Percentiles rank a stretch among this genome's conserved stretches.
phyloP scores from a whole-genome alignment of 2,113 vertebrate species.

The Sterrhoptilus dennistouni region DNA sequence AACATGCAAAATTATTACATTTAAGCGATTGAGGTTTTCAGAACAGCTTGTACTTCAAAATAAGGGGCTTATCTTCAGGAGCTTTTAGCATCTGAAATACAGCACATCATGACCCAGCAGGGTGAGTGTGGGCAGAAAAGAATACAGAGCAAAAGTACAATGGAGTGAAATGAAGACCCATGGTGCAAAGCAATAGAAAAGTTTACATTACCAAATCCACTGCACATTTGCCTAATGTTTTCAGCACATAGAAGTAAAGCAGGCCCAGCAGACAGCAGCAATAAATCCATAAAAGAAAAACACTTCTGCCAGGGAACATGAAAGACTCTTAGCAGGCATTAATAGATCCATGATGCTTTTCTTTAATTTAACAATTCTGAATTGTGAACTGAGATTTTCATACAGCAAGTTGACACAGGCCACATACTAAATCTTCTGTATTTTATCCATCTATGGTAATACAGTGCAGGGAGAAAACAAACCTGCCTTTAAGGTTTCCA shows the following conservation, averaged over 20 bases:
- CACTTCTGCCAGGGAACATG: neutral
- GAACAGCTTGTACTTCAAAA: conserved; percentile 14
- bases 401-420: neutral
- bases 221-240: conserved; percentile 16
- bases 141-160: neutral
- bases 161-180: neutral
- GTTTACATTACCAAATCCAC: conserved; percentile 42
- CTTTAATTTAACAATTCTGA: neutral
- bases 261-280: neutral
- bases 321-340: conserved; percentile 3
- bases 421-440: neutral
- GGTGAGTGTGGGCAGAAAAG: conserved; percentile 11
- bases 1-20: neutral
- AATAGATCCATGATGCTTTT: neutral
- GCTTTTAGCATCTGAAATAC: conserved; percentile 18
- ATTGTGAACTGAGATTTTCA: neutral
- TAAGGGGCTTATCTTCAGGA: neutral
- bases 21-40: neutral
- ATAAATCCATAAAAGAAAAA: conserved; percentile 10
- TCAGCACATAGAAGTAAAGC: neutral
- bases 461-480: neutral
- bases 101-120: conserved; percentile 37
- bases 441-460: neutral
- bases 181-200: neutral
- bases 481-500: neutral